Evolutionary conservation across 2,113 vertebrate genomes (phyloP).

Genomic region (Strix aluco): DNA sequence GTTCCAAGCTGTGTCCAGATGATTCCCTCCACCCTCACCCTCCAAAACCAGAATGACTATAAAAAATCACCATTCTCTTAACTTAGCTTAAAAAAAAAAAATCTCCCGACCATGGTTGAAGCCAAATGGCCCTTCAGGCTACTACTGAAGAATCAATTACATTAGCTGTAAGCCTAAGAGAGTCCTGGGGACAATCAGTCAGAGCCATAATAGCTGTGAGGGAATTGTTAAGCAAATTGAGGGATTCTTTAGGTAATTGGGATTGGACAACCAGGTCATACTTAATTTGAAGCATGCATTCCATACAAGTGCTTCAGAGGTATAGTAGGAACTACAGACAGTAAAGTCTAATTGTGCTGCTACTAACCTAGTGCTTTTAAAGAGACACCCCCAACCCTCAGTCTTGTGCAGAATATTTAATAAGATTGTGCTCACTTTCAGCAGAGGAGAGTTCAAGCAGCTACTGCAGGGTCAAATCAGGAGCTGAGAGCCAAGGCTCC

Average conservation of each 20-base stretch:
- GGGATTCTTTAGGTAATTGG: slow-evolving; percentile 73
- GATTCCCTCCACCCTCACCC: not conserved
- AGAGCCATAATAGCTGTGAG: slow-evolving; percentile 71
- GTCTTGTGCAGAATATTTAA: not conserved
- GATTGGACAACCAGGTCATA: slow-evolving; percentile 70
- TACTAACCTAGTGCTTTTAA: slow-evolving; percentile 29
- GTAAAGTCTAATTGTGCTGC: slow-evolving; percentile 59
- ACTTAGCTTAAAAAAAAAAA: slow-evolving; percentile 36
- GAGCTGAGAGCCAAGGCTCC: not conserved
- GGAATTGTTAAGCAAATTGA: slow-evolving; percentile 74
- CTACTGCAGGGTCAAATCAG: not conserved
- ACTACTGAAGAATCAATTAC: slow-evolving; percentile 70
- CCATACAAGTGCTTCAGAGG: slow-evolving; percentile 65
- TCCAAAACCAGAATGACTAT: slow-evolving; percentile 34
- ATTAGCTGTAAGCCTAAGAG: slow-evolving; percentile 67
- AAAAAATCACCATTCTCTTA: slow-evolving; percentile 47
- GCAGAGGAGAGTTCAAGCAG: slow-evolving; percentile 22
- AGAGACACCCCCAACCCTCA: not conserved
- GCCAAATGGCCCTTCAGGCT: slow-evolving; percentile 70
- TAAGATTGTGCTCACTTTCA: not conserved
- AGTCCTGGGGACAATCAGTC: slow-evolving; percentile 69
- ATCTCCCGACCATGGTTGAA: slow-evolving; percentile 38
- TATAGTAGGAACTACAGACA: slow-evolving; percentile 46
- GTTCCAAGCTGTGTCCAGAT: slow-evolving; percentile 21
- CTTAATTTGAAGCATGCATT: slow-evolving; percentile 71